Evolutionary conservation across 2,113 vertebrate genomes (phyloP).

Genomic region (Phaethornis superciliosus): DNA sequence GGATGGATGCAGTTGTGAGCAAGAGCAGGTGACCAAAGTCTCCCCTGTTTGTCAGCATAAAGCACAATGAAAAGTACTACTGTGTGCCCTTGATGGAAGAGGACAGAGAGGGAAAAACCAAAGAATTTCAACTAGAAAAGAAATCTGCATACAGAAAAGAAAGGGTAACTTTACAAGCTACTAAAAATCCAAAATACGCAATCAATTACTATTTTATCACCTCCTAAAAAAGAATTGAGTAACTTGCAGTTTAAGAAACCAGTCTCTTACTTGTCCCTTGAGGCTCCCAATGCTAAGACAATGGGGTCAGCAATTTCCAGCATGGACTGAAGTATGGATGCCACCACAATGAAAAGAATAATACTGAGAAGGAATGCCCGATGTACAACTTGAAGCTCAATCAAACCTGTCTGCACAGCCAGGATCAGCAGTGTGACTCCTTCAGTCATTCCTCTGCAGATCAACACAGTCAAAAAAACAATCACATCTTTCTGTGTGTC

Average conservation of each 20-base stretch:
- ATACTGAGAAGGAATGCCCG: slow-evolving; percentile 97
- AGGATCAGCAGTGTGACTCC: slow-evolving; percentile 94
- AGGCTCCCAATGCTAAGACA: slow-evolving; percentile 94
- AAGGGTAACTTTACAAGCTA: slow-evolving; percentile 5
- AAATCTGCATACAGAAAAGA: background rate
- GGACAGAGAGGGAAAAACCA: background rate
- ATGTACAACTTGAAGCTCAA: slow-evolving; percentile 97
- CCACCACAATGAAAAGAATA: slow-evolving; percentile 98
- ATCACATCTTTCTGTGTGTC: background rate
- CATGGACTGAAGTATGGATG: slow-evolving; percentile 98
- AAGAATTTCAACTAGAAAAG: background rate
- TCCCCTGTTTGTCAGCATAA: background rate
- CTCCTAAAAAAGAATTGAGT: slow-evolving; percentile 18
- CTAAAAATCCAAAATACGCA: background rate
- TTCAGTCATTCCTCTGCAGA: slow-evolving; percentile 95
- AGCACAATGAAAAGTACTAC: background rate
- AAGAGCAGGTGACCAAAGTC: background rate
- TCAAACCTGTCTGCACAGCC: slow-evolving; percentile 96
- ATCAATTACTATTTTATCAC: slow-evolving; percentile 11
- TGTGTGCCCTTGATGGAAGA: background rate
- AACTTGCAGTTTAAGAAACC: slow-evolving; percentile 2
- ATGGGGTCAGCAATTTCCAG: slow-evolving; percentile 99
- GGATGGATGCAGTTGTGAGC: background rate
- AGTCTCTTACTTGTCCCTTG: slow-evolving; percentile 91
- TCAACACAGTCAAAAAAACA: background rate